Percentiles rank a stretch among this genome's conserved stretches.
phyloP scores from a whole-genome alignment of 1,140 invertebrate genomes.

The Zaprionus ghesquierei region DNA sequence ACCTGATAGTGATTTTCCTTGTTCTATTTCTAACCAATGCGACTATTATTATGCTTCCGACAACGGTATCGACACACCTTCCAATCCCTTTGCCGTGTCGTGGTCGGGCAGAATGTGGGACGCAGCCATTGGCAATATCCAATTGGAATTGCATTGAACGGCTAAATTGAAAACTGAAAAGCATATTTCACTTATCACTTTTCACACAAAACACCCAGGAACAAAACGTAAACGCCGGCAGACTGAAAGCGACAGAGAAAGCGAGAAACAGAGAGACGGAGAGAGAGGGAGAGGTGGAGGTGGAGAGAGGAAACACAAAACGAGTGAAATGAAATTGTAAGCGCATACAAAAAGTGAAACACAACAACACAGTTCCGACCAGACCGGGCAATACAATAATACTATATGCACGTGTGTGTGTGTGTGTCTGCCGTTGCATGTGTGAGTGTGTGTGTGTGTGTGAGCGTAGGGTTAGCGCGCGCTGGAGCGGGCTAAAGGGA shows the following conservation, averaged over 20 bases:
- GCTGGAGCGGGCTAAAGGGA: conserved; percentile 39
- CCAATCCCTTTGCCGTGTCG: too few relatives aligned
- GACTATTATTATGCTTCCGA: conserved; percentile 24
- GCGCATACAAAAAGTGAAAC: conserved; percentile 60
- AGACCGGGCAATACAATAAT: conserved; percentile 61
- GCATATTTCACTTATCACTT: conserved; percentile 80
- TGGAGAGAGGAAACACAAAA: conserved; percentile 3
- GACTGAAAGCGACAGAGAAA: neutral
- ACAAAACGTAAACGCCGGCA: conserved; percentile 40
- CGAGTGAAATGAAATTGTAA: conserved; percentile 71
- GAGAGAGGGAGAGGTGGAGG: neutral
- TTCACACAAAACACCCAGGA: conserved; percentile 69
- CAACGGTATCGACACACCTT: conserved; percentile 1
- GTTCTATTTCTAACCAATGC: conserved; percentile 21
- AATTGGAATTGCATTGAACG: conserved; percentile 78
- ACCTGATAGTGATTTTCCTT: neutral
- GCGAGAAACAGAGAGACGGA: neutral
- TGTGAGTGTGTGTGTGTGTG: conserved; percentile 5
- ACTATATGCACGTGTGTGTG: conserved; percentile 28
- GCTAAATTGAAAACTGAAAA: conserved; percentile 79
- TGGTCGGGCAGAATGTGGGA: too few relatives aligned
- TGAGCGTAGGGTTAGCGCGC: conserved; percentile 5
- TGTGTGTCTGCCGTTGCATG: neutral
- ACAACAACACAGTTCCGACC: conserved; percentile 43
- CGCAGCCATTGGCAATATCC: conserved; percentile 60